phyloP scores from a whole-genome alignment of 2,888 invertebrate species.

The Cataglyphis albicans region DNA sequence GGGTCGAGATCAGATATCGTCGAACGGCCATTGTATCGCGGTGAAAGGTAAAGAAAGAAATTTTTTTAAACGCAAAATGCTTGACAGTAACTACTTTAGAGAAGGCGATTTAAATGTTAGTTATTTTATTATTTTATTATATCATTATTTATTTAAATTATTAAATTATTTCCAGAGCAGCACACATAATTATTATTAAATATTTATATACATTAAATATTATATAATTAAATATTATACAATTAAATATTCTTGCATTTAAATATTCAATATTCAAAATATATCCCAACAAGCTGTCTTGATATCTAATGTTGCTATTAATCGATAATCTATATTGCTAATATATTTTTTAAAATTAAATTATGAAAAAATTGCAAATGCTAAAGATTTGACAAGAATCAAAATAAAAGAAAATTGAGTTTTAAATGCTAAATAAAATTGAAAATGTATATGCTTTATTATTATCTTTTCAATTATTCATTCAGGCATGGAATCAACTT shows the following conservation, averaged over 20 bases:
- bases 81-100: not conserved
- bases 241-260: not conserved
- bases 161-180: not conserved
- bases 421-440: not conserved
- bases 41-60: conserved; percentile 36
- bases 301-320: not conserved
- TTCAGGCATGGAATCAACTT: not conserved
- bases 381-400: not conserved
- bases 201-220: not conserved
- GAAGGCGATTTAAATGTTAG: not conserved
- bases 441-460: not conserved
- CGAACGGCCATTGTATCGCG: conserved; percentile 7
- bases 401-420: not conserved
- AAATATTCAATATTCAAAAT: not conserved
- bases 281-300: not conserved
- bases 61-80: conserved; percentile 1
- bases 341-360: not conserved
- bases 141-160: not conserved
- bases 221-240: not conserved
- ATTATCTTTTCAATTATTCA: not conserved
- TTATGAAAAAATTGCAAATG: conserved; percentile 1
- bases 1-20: conserved; percentile 33
- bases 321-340: not conserved
- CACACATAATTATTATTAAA: not conserved
- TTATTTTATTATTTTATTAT: not conserved